Percentiles rank a stretch among this genome's conserved stretches.
These are phyloP conservation scores for Drosophila ananassae DNA, from an alignment of 1,140 invertebrate genomes.

Conservation along the genomic window DNA sequence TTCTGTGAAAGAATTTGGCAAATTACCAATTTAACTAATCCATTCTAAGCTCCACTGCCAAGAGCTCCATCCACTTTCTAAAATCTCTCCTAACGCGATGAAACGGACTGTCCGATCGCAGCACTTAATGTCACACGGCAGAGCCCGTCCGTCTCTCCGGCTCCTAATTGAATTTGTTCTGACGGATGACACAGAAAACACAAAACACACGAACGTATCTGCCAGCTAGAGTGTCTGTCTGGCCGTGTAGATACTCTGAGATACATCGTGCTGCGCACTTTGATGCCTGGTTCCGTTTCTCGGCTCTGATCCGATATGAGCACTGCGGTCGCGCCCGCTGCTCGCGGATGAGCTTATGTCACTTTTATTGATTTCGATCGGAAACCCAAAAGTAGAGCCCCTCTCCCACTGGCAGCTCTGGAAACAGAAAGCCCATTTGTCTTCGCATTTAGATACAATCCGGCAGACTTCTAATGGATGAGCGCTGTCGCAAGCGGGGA, in stretches of 20 bases:
- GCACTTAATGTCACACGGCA: slow-evolving; percentile 53
- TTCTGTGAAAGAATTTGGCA: background rate
- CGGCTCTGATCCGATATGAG: slow-evolving; percentile 27
- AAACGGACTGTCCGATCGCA: slow-evolving; percentile 16
- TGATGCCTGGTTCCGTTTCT: slow-evolving; percentile 51
- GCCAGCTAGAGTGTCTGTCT: background rate
- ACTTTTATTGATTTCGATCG: slow-evolving; percentile 77
- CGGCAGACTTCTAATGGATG: slow-evolving; percentile 54
- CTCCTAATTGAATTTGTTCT: slow-evolving; percentile 56
- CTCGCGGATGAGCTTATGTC: slow-evolving; percentile 70
- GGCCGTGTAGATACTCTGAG: slow-evolving; percentile 28
- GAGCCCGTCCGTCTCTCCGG: slow-evolving; percentile 23
- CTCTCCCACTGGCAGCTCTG: slow-evolving; percentile 8
- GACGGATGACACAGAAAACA: slow-evolving; percentile 47
- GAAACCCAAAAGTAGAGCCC: slow-evolving; percentile 39
- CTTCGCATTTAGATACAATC: slow-evolving; percentile 57
- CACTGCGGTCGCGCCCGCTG: slow-evolving; percentile 39
- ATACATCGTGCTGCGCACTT: slow-evolving; percentile 69
- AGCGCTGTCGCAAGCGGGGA: slow-evolving; percentile 28
- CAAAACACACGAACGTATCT: slow-evolving; percentile 34
- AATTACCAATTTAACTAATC: background rate
- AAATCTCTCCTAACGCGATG: slow-evolving; percentile 23
- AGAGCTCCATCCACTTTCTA: slow-evolving; percentile 30
- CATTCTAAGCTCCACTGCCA: slow-evolving; percentile 10
- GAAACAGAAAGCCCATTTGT: slow-evolving; percentile 70